These are phyloP conservation scores for Pseudomugil tenellus DNA, from an alignment of 2,797 vertebrate species.

Conservation along the genomic window DNA sequence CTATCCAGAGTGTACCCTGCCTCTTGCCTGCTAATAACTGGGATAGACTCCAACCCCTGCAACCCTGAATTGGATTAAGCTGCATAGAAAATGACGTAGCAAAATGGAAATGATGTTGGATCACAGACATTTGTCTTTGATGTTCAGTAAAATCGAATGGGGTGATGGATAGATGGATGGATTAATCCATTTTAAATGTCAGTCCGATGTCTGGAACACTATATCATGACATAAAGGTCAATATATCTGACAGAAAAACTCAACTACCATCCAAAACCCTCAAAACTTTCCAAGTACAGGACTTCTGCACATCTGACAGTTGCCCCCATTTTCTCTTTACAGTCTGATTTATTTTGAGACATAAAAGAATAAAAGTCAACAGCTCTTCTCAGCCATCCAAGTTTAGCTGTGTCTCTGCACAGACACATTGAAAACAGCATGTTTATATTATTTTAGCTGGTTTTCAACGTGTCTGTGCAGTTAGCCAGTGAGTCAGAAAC, in stretches of 20 bases:
- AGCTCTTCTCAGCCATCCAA: not conserved
- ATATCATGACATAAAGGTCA: not conserved
- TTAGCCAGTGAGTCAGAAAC: slow-evolving; percentile 41
- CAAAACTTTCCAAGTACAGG: not conserved
- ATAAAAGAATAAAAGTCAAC: not conserved
- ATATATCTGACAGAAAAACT: not conserved
- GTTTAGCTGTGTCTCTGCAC: not conserved
- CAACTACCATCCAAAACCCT: not conserved
- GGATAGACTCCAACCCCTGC: no score
- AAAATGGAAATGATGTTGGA: not conserved
- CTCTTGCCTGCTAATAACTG: no score
- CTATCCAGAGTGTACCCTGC: no score
- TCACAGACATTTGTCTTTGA: not conserved
- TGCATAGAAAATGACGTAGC: not conserved
- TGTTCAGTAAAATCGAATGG: not conserved
- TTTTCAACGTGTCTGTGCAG: slow-evolving; percentile 46
- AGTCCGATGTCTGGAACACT: not conserved
- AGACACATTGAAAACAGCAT: not conserved
- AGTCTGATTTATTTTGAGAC: not conserved
- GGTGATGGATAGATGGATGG: not conserved
- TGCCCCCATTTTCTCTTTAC: not conserved
- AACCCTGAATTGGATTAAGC: no score
- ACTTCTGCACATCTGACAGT: no score
- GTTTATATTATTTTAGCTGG: not conserved
- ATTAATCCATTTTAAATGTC: not conserved